Percentiles rank a stretch among this genome's conserved stretches.
phyloP scores from a whole-genome alignment of 2,888 invertebrate species.

The Lepidocyrtinus sp. region DNA sequence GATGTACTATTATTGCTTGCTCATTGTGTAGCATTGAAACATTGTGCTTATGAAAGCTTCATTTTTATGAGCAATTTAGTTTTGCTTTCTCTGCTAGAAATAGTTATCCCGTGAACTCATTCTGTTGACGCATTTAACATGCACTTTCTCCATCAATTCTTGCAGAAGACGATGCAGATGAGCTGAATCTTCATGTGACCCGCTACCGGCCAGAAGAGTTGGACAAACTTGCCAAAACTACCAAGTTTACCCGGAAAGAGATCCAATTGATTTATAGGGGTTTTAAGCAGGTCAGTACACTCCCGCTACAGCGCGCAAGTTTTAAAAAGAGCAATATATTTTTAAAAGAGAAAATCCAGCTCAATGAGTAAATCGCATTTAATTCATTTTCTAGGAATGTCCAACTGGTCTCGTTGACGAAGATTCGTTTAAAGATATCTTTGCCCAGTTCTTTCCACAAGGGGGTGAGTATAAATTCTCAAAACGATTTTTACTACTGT shows the following conservation, averaged over 20 bases:
- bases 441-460: slow-evolving; percentile 91
- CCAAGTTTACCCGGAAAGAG: slow-evolving; percentile 86
- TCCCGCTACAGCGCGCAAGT: too few relatives aligned
- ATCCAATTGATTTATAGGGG: slow-evolving; percentile 92
- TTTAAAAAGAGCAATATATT: too few relatives aligned
- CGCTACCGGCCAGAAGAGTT: slow-evolving; percentile 87
- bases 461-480: slow-evolving; percentile 79
- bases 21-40: too few relatives aligned
- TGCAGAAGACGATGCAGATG: slow-evolving; percentile 83
- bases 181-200: slow-evolving; percentile 77
- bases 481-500: not conserved
- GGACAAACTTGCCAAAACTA: slow-evolving; percentile 82
- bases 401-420: slow-evolving; percentile 90
- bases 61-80: too few relatives aligned
- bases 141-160: slow-evolving; percentile 71
- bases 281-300: slow-evolving; percentile 83
- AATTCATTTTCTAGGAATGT: slow-evolving; percentile 79
- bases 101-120: not conserved
- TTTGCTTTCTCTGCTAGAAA: too few relatives aligned
- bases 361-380: too few relatives aligned
- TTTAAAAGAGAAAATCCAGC: too few relatives aligned
- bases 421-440: slow-evolving; percentile 89
- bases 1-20: too few relatives aligned
- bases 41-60: too few relatives aligned
- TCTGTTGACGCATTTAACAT: not conserved